Conservation (phyloP, 2,888 invertebrate genomes). For the Ectemnius continuus region DNA sequence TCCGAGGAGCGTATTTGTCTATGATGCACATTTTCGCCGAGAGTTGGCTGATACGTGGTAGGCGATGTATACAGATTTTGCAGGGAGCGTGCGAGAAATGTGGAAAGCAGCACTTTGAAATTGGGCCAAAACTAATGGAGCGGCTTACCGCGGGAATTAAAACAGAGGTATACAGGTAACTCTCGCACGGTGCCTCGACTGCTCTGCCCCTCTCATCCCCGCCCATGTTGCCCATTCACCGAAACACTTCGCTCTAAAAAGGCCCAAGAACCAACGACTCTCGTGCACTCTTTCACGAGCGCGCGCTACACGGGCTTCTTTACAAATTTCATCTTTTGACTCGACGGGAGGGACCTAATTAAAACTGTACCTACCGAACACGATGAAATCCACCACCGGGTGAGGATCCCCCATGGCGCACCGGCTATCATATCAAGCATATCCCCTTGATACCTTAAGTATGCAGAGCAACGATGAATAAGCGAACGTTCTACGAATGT, state of each 20-base stretch:
- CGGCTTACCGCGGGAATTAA: slow-evolving; percentile 3
- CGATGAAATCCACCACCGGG: too few species aligned
- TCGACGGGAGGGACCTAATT: slow-evolving; percentile 2
- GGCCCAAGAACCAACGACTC: neutral
- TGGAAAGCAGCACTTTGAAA: slow-evolving; percentile 3
- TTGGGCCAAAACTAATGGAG: slow-evolving; percentile 8
- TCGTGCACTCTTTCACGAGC: neutral
- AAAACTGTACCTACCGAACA: neutral
- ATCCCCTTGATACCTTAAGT: too few species aligned
- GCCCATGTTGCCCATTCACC: neutral
- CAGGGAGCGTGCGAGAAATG: neutral
- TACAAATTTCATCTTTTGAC: slow-evolving; percentile 2
- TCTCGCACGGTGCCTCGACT: neutral
- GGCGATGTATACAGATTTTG: too few species aligned
- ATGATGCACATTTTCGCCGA: too few species aligned
- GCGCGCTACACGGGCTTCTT: neutral
- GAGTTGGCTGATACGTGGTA: too few species aligned
- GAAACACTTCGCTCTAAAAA: neutral
- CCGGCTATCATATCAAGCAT: too few species aligned
- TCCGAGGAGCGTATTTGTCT: too few species aligned
- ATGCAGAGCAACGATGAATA: too few species aligned
- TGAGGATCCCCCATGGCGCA: too few species aligned
- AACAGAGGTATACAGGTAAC: neutral
- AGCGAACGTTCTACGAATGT: too few species aligned
- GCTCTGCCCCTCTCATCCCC: neutral